Evolutionary conservation across 2,113 vertebrate species (phyloP).

Genomic region (Misgurnus anguillicaudatus): DNA sequence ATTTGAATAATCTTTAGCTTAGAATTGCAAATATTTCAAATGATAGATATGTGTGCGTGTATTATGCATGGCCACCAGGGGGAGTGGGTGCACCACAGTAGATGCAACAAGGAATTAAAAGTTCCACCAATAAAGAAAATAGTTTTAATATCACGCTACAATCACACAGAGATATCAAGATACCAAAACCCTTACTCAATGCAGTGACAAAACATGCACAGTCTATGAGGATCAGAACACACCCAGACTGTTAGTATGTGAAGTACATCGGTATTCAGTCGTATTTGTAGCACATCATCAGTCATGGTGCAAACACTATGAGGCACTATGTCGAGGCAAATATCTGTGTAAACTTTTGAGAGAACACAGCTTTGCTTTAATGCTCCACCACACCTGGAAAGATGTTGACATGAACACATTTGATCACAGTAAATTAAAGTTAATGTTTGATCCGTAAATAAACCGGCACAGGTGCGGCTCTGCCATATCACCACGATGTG

Average conservation of each 20-base stretch:
- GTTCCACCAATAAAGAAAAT: conserved; percentile 59
- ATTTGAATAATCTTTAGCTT: no score
- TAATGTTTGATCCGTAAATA: conserved; percentile 44
- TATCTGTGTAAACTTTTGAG: conserved; percentile 48
- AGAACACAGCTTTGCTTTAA: conserved; percentile 58
- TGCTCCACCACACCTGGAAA: conserved; percentile 55
- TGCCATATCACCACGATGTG: conserved; percentile 64
- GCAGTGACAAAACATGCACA: conserved; percentile 47
- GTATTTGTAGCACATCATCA: conserved; percentile 59
- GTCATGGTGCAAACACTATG: conserved; percentile 56
- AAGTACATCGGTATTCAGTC: conserved; percentile 13
- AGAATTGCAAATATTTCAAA: no score
- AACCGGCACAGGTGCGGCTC: conserved; percentile 60
- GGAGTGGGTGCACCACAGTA: background rate
- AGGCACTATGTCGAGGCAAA: conserved; percentile 70
- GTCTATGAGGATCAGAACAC: conserved; percentile 37
- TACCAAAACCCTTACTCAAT: conserved; percentile 26
- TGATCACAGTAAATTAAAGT: conserved; percentile 41
- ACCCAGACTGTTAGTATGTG: conserved; percentile 16
- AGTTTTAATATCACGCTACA: conserved; percentile 67
- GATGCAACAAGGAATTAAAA: conserved; percentile 38
- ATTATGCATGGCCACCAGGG: background rate
- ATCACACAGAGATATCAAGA: conserved; percentile 44
- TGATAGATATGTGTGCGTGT: no score
- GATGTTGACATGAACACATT: conserved; percentile 52